Percentiles rank a stretch among this genome's conserved stretches.
These are phyloP conservation scores for Elgonia sp. DNA, from an alignment of 2,888 invertebrate genomes.

Conservation along the genomic window DNA sequence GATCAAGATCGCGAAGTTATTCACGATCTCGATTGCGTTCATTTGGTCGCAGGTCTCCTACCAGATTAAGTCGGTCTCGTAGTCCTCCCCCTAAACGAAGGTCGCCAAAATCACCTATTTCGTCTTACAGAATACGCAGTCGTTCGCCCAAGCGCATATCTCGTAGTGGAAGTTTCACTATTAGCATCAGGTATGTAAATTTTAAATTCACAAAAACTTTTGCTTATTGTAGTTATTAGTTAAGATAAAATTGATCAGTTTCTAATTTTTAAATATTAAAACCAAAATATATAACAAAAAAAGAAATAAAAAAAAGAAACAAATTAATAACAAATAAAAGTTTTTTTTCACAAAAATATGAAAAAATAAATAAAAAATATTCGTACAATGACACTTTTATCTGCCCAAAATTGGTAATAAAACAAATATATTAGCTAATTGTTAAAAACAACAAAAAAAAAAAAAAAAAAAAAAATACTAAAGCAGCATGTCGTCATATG, in stretches of 20 bases:
- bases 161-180: slow-evolving; percentile 87
- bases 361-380: no score
- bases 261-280: no score
- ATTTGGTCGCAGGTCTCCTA: slow-evolving; percentile 85
- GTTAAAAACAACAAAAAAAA: no score
- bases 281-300: no score
- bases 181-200: slow-evolving; percentile 88
- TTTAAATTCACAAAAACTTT: background rate
- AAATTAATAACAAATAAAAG: no score
- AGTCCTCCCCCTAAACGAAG: slow-evolving; percentile 86
- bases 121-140: slow-evolving; percentile 84
- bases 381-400: no score
- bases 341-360: no score
- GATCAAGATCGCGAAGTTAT: slow-evolving; percentile 87
- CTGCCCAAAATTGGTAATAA: no score
- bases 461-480: no score
- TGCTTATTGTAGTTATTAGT: background rate
- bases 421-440: no score
- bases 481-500: background rate
- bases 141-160: slow-evolving; percentile 86
- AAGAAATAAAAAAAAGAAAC: no score
- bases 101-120: slow-evolving; percentile 83
- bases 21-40: slow-evolving; percentile 87
- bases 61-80: slow-evolving; percentile 86
- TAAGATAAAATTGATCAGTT: no score